These are phyloP conservation scores for Bombus breviceps DNA, from an alignment of 1,140 invertebrate species.

Conservation along the genomic window DNA sequence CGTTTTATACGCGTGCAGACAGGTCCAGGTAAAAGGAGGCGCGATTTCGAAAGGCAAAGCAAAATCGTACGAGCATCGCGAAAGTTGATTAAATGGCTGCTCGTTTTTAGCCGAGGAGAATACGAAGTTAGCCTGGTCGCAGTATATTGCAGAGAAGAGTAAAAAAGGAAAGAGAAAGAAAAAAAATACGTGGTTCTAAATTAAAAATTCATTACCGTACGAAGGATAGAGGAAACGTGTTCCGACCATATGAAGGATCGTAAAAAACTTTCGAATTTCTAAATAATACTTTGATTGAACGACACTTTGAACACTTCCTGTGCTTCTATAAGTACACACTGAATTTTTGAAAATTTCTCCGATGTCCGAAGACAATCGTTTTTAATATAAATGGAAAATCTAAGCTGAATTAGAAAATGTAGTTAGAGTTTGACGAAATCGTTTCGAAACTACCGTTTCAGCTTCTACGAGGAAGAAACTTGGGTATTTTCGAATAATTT, in stretches of 20 bases:
- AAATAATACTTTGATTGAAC: background rate
- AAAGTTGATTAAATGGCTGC: slow-evolving; percentile 32
- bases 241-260: background rate
- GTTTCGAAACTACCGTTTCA: background rate
- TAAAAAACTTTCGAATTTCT: background rate
- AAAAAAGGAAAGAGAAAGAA: background rate
- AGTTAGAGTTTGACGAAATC: too few relatives aligned
- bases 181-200: background rate
- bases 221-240: too few relatives aligned
- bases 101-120: background rate
- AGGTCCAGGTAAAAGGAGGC: background rate
- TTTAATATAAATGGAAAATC: too few relatives aligned
- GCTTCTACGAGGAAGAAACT: too few relatives aligned
- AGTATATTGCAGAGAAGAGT: background rate
- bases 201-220: slow-evolving; percentile 13
- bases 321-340: background rate
- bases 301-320: background rate
- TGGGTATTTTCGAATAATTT: too few relatives aligned
- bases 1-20: background rate
- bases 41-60: slow-evolving; percentile 12
- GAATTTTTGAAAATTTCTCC: background rate
- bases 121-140: background rate
- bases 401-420: too few relatives aligned
- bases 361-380: background rate
- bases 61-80: slow-evolving; percentile 2